These are phyloP conservation scores for Gracilinanus agilis DNA, from an alignment of 2,113 vertebrate species.

Conservation along the genomic window DNA sequence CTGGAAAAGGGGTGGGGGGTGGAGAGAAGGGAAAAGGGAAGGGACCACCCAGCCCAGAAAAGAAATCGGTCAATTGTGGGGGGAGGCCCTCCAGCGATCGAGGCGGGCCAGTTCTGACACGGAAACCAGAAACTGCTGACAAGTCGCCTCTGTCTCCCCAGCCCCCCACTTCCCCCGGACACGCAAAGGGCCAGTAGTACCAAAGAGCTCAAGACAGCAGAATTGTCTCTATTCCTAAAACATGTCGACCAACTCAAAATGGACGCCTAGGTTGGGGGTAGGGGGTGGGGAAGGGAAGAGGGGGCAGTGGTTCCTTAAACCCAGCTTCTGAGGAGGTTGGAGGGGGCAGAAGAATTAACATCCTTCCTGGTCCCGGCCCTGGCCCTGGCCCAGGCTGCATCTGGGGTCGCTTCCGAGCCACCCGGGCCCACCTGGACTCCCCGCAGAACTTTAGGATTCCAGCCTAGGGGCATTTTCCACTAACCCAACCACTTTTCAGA, in stretches of 20 bases:
- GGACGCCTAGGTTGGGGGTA: constrained; percentile 87
- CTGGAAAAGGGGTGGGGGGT: constrained; percentile 2
- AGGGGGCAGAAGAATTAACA: background rate
- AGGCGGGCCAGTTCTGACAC: constrained; percentile 69
- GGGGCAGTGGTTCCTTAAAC: background rate
- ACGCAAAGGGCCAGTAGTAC: constrained; percentile 66
- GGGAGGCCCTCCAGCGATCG: constrained; percentile 65
- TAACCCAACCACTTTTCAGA: constrained; percentile 80
- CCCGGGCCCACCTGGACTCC: constrained; percentile 7
- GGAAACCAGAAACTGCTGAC: constrained; percentile 71
- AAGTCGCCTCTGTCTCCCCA: constrained; percentile 54
- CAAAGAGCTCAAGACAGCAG: constrained; percentile 70
- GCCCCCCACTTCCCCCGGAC: constrained; percentile 58
- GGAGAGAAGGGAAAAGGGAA: constrained; percentile 81
- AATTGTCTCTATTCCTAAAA: constrained; percentile 90
- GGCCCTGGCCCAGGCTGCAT: background rate
- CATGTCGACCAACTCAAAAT: constrained; percentile 97
- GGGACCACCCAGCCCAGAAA: constrained; percentile 64
- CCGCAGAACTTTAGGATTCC: constrained; percentile 77
- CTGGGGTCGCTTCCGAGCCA: background rate
- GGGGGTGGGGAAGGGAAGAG: too few relatives aligned
- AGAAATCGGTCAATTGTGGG: constrained; percentile 29
- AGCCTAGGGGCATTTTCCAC: constrained; percentile 67
- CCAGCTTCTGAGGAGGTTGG: too few relatives aligned
- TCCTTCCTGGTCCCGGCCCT: background rate